Evolutionary conservation across 30 jellyfish, hydroid and myxozoan genomes (phyloP), one percentile per base, ranked within the genome.

Genomic region (Cassiopea xamachana): DNA sequence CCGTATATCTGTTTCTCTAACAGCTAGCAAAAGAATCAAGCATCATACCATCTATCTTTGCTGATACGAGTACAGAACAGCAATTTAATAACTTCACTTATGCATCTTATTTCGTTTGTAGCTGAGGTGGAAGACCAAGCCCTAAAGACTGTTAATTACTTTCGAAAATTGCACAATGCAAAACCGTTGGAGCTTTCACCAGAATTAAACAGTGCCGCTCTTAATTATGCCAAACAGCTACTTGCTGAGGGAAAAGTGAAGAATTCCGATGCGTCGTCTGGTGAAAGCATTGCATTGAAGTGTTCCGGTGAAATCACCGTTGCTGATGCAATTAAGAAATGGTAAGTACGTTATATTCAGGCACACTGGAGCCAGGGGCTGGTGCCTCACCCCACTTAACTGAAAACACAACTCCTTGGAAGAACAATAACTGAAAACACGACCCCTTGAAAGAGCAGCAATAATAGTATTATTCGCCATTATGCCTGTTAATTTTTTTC

Each of bases 301-400:
- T 89, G 96, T 69, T 48, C 91, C 5, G 89, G 59, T 44, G 79
- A 88, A 55, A 43, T 81, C 64, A 81, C 91, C 2, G 92, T 74
- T 73, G 85, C 73, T 51, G 96, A 82, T 39, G 96, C 96, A 19
- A 62, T 82, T 69, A 80, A 79, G 49, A n/a, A 74, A 9, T 89
- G 96, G 96, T 89, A 58, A 7, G n/a, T 71, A 18, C n/a, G n/a
- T n/a, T n/a, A n/a, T n/a, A n/a, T n/a, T n/a, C n/a, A n/a, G n/a
- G n/a, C n/a, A n/a, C n/a, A n/a, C n/a, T n/a, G n/a, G n/a, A n/a
- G n/a, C n/a, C n/a, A n/a, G n/a, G n/a, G n/a, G n/a, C n/a, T n/a
- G n/a, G n/a, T n/a, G n/a, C n/a, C n/a, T n/a, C n/a, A n/a, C n/a
- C n/a, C n/a, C n/a, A n/a, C n/a, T n/a, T n/a, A n/a, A n/a, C n/a